These are phyloP conservation scores for Bimastos eiseni DNA, from an alignment of 2,888 invertebrate genomes.

Conservation along the genomic window DNA sequence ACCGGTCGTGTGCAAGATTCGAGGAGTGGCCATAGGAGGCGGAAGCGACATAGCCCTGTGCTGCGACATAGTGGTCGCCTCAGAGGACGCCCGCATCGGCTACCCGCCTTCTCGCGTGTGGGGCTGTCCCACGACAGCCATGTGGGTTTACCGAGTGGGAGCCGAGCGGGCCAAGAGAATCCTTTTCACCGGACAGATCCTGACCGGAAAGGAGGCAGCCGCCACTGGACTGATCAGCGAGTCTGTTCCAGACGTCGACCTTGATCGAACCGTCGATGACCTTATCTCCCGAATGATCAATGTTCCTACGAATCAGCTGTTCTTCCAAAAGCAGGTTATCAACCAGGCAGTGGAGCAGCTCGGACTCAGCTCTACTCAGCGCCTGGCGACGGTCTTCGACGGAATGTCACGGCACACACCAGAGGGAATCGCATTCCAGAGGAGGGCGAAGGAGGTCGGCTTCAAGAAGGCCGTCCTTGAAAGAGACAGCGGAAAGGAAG, in stretches of 20 bases:
- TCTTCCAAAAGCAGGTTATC: constrained; percentile 47
- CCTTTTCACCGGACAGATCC: constrained; percentile 44
- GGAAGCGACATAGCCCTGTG: constrained; percentile 47
- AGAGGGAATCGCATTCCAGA: constrained; percentile 45
- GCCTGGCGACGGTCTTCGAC: constrained; percentile 45
- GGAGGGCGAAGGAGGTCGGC: constrained; percentile 41
- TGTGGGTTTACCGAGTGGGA: constrained; percentile 45
- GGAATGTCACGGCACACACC: constrained; percentile 47
- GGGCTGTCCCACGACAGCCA: constrained; percentile 48
- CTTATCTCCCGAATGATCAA: constrained; percentile 40
- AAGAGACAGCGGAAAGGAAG: constrained; percentile 38
- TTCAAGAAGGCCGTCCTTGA: constrained; percentile 46
- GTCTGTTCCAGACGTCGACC: constrained; percentile 39
- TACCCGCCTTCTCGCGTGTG: constrained; percentile 47
- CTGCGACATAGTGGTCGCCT: constrained; percentile 45
- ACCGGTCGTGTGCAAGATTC: constrained; percentile 44
- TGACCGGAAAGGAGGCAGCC: constrained; percentile 43
- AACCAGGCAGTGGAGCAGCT: constrained; percentile 45
- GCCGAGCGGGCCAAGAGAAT: constrained; percentile 45
- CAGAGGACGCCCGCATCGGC: constrained; percentile 46
- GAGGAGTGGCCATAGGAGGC: constrained; percentile 46
- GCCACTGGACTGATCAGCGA: constrained; percentile 45
- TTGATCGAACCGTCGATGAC: constrained; percentile 40
- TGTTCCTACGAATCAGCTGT: constrained; percentile 47
- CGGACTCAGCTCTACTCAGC: constrained; percentile 44